Evolutionary conservation across 2,888 invertebrate species (phyloP).

Genomic region (Agrypnus murinus): DNA sequence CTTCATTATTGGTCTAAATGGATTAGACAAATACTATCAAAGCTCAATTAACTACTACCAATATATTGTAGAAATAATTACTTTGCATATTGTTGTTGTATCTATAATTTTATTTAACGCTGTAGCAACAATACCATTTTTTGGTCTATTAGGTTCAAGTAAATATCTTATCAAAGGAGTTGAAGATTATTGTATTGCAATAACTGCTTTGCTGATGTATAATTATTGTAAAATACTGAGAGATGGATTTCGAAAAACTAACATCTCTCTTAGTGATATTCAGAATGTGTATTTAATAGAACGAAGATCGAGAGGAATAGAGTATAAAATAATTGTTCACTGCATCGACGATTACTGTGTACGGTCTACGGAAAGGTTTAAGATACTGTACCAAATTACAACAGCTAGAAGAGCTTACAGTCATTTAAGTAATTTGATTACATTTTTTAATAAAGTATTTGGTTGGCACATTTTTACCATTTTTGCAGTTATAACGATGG

Average conservation of each 20-base stretch:
- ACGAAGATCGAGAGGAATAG: too few relatives aligned
- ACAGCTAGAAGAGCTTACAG: background rate
- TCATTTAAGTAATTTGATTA: background rate
- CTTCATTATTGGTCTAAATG: background rate
- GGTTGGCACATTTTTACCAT: constrained; percentile 33
- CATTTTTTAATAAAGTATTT: constrained; percentile 21
- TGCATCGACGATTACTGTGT: too few relatives aligned
- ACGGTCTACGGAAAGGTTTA: too few relatives aligned
- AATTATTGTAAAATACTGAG: background rate
- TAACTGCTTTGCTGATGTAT: background rate
- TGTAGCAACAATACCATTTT: too few relatives aligned
- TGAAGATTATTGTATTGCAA: background rate
- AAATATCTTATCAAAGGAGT: background rate
- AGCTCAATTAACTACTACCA: background rate
- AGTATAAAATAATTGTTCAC: too few relatives aligned
- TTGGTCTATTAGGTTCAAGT: too few relatives aligned
- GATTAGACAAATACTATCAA: background rate
- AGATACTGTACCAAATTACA: too few relatives aligned
- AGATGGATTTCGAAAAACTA: background rate
- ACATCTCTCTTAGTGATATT: background rate
- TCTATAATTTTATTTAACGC: too few relatives aligned
- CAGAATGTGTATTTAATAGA: background rate
- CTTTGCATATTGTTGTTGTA: background rate
- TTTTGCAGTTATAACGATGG: background rate
- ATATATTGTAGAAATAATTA: background rate